Base-by-base conservation (phyloP, 2,888 invertebrate species). In the Hypomecis atomaria region DNA sequence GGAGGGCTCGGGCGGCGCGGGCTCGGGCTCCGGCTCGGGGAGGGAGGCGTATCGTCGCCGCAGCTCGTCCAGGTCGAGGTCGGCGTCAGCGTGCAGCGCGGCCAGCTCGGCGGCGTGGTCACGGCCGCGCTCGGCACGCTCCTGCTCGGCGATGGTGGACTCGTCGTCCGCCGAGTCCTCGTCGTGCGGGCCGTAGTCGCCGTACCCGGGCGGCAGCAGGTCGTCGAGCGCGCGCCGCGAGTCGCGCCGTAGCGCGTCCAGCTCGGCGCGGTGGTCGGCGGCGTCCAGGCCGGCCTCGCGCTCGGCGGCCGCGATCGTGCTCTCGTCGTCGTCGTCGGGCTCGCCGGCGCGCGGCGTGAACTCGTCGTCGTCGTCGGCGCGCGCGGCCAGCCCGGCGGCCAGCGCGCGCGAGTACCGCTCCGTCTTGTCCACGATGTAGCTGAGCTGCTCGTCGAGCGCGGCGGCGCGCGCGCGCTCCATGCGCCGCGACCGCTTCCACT, bases 381-480 rank as follows among this genome's bases (percentile, higher is more conserved):
- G 36, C 36, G 34, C 62, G 63, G 34, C 55, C 94, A 98, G 95
- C 71, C 96, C 97, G 87, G 98, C 97, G 5, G 98, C 97, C 65
- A 98, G 91, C 90, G 97, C 95, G 37, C 97, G 96, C 42, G 98
- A 98, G 93, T 98, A 99, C 83, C 98, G 98, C 89, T 99, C 99
- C 0, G 99, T 99, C 90, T 98, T 98, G 89, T 99, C 99, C 65
- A 99, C 99, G 82, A 99, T 98, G 86, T 99, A 99, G 87, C 98
- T 98, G 66, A 99, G 94, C 89, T 99, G 99, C 82, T 98, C 96
- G 93, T 99, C 99, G 63, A 99, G 93, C 0, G 98, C 99, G 82
- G 97, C 96, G 85, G 99, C 98, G 66, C 98, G 95, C 85, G 98
- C 98, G 78, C 98, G 98, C 87, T 99, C 99, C 65, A 99, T 93